phyloP scores from a whole-genome alignment of 2,888 invertebrate species.

The Odontomyia ornata region DNA sequence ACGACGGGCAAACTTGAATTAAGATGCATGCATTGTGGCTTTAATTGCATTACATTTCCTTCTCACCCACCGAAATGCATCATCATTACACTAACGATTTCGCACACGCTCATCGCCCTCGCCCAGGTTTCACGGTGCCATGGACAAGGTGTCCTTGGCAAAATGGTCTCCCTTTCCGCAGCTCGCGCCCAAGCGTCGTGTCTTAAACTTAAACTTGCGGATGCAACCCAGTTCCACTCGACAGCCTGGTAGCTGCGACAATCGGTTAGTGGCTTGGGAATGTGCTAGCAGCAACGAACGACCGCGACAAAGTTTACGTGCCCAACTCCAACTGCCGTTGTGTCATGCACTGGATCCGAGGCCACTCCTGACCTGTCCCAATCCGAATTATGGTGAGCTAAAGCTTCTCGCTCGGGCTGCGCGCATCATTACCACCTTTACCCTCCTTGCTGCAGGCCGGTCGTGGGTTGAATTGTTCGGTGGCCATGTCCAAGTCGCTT shows the following conservation, averaged over 20 bases:
- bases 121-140: too few relatives aligned
- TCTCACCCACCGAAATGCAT: too few relatives aligned
- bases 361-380: conserved; percentile 46
- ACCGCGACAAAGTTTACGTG: background rate
- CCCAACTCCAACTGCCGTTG: background rate
- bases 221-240: conserved; percentile 23
- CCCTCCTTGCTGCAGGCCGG: background rate
- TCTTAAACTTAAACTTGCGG: background rate
- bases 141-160: too few relatives aligned
- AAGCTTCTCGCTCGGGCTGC: too few relatives aligned
- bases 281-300: background rate
- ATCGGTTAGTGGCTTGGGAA: conserved; percentile 15
- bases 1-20: too few relatives aligned
- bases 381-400: conserved; percentile 44
- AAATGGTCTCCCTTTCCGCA: too few relatives aligned
- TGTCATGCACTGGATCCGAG: conserved; percentile 25
- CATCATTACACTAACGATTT: too few relatives aligned
- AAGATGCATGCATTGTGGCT: too few relatives aligned
- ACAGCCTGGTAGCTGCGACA: background rate
- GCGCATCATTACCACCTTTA: conserved; percentile 1
- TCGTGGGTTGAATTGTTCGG: background rate
- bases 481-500: background rate
- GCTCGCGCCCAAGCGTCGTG: too few relatives aligned
- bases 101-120: too few relatives aligned
- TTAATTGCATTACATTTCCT: too few relatives aligned